These are phyloP conservation scores for Penelope pileata DNA, from an alignment of 2,113 vertebrate species.

Conservation along the genomic window DNA sequence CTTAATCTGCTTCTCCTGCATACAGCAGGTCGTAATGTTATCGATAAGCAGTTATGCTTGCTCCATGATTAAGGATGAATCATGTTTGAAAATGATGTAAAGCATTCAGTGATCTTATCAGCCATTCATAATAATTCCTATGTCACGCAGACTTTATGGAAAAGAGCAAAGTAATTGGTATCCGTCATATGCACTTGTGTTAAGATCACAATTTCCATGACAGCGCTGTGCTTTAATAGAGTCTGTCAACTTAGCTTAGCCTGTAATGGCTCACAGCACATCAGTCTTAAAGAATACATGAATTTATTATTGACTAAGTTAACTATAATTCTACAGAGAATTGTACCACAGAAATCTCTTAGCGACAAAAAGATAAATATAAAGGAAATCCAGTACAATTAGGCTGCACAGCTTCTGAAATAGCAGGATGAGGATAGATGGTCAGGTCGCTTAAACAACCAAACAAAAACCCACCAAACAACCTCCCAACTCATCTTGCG, in stretches of 20 bases:
- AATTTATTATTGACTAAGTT: not conserved
- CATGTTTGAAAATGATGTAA: not conserved
- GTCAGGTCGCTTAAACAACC: not conserved
- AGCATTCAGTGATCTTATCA: not conserved
- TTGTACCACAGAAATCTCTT: not conserved
- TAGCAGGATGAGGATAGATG: not conserved
- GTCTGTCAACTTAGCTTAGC: conserved; percentile 47
- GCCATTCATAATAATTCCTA: not conserved
- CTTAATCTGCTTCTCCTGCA: not conserved
- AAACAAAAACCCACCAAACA: too few relatives aligned
- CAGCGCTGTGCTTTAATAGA: conserved; percentile 13
- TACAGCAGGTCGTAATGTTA: not conserved
- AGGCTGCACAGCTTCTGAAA: not conserved
- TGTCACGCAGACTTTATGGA: not conserved
- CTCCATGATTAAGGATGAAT: not conserved
- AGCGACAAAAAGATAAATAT: not conserved
- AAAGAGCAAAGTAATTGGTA: conserved; percentile 30
- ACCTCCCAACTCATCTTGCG: not conserved
- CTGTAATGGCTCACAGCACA: conserved; percentile 9
- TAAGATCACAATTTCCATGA: conserved; percentile 49
- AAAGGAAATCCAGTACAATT: not conserved
- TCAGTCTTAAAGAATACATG: not conserved
- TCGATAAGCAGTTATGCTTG: not conserved
- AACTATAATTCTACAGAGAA: not conserved
- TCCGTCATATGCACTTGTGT: conserved; percentile 4